A percentile compares a stretch with the other conserved stretches of the same genome.
phyloP scores from a whole-genome alignment of 2,888 invertebrate genomes.

The Microdon myrmicae region DNA sequence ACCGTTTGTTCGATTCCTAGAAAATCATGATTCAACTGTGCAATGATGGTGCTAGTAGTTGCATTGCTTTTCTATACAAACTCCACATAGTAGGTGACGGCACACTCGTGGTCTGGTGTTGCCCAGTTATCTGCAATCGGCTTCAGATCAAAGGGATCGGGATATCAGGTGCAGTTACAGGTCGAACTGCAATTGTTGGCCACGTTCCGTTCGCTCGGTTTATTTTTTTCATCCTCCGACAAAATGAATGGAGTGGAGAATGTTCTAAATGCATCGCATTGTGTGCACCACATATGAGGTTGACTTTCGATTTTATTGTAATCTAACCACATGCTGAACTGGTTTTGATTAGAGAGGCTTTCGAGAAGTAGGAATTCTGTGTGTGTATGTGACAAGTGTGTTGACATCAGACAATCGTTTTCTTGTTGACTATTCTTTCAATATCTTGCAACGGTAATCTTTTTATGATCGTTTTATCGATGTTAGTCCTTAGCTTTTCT shows the following conservation, averaged over 20 bases:
- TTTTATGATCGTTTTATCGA: no score
- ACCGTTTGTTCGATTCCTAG: conserved; percentile 48
- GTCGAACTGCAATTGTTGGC: no score
- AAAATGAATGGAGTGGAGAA: conserved; percentile 23
- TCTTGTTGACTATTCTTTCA: no score
- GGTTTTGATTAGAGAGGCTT: no score
- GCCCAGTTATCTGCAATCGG: conserved; percentile 28
- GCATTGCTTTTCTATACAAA: conserved; percentile 12
- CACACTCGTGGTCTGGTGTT: conserved; percentile 13
- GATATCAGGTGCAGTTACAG: conserved; percentile 42
- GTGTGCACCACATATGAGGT: no score
- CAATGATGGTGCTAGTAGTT: conserved; percentile 4
- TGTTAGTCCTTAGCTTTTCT: no score
- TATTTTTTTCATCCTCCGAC: conserved; percentile 37
- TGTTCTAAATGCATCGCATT: conserved; percentile 2
- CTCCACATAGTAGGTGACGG: conserved; percentile 14
- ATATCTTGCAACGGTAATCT: no score
- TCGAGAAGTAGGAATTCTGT: no score
- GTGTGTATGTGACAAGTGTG: no score
- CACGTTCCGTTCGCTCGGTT: conserved; percentile 36
- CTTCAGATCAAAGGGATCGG: conserved; percentile 30
- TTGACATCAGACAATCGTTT: no score
- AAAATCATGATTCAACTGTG: conserved; percentile 32
- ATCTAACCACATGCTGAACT: no score
- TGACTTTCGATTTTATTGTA: no score